Evolutionary conservation across 2,113 vertebrate species (phyloP).

Genomic region (Rhombomys opimus): DNA sequence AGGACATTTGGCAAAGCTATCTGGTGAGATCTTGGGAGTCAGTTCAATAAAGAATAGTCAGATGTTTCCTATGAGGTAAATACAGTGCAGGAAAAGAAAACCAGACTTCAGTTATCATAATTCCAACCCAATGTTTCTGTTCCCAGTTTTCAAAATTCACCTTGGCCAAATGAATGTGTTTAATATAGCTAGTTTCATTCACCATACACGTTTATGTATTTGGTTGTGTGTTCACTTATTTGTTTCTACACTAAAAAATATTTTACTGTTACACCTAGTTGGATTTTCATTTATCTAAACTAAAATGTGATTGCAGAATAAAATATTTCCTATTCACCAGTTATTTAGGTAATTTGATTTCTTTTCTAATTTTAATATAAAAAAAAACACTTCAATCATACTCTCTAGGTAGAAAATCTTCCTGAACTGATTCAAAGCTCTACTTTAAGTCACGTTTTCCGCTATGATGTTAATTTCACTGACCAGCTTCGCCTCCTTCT

Average conservation of each 20-base stretch:
- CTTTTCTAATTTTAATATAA: background rate
- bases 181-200: background rate
- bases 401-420: constrained; percentile 19
- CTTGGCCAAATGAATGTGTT: constrained; percentile 49
- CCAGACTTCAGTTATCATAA: background rate
- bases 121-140: constrained; percentile 49
- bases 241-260: background rate
- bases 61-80: constrained; percentile 63
- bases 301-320: constrained; percentile 48
- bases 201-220: background rate
- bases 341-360: constrained; percentile 31
- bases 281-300: constrained; percentile 44
- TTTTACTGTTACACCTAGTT: constrained; percentile 18
- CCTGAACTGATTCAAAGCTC: constrained; percentile 37
- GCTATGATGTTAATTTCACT: constrained; percentile 60
- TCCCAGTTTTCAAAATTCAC: constrained; percentile 26
- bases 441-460: background rate
- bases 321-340: constrained; percentile 37
- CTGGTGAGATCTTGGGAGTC: constrained; percentile 22
- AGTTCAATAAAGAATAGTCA: constrained; percentile 72
- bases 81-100: constrained; percentile 64
- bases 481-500: constrained; percentile 90
- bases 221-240: background rate
- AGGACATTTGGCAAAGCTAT: background rate
- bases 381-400: background rate